Conservation (phyloP, 2,797 vertebrate species). For the Chelidonichthys spinosus region DNA sequence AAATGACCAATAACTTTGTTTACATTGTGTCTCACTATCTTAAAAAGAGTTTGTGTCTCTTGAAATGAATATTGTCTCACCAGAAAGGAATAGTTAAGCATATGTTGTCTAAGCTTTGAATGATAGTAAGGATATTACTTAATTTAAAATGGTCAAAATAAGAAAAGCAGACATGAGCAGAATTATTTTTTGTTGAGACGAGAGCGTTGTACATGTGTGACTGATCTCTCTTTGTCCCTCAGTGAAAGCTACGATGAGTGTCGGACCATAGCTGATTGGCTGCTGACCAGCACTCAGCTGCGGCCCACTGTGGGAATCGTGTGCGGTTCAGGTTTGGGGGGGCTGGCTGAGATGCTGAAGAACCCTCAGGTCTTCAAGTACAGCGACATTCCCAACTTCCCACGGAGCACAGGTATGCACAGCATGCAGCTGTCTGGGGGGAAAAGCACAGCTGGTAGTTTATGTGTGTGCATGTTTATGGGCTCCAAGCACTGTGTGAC, state of each 20-base stretch:
- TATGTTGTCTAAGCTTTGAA: background rate
- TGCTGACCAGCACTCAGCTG: slow-evolving; percentile 77
- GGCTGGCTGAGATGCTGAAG: slow-evolving; percentile 85
- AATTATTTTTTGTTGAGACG: background rate
- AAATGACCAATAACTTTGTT: background rate
- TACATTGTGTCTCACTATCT: no score
- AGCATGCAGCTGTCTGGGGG: background rate
- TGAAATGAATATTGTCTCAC: background rate
- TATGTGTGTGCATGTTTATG: slow-evolving; percentile 1
- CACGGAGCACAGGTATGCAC: slow-evolving; percentile 88
- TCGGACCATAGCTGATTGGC: slow-evolving; percentile 85
- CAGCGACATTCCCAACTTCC: slow-evolving; percentile 90
- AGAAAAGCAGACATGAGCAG: background rate
- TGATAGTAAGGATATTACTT: no score
- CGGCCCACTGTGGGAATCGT: slow-evolving; percentile 88
- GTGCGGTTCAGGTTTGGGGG: slow-evolving; percentile 90
- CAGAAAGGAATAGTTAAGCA: background rate
- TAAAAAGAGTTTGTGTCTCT: background rate
- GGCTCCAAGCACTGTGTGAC: background rate
- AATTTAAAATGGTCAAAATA: background rate
- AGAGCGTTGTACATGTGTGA: background rate
- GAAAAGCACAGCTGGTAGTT: slow-evolving; percentile 4
- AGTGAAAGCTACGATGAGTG: slow-evolving; percentile 85
- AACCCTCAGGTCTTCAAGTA: slow-evolving; percentile 85
- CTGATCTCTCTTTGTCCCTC: background rate